A percentile compares a stretch with the other conserved stretches of the same genome.
These are phyloP conservation scores for Zootoca vivipara DNA, from an alignment of 2,113 vertebrate genomes.

Conservation along the genomic window DNA sequence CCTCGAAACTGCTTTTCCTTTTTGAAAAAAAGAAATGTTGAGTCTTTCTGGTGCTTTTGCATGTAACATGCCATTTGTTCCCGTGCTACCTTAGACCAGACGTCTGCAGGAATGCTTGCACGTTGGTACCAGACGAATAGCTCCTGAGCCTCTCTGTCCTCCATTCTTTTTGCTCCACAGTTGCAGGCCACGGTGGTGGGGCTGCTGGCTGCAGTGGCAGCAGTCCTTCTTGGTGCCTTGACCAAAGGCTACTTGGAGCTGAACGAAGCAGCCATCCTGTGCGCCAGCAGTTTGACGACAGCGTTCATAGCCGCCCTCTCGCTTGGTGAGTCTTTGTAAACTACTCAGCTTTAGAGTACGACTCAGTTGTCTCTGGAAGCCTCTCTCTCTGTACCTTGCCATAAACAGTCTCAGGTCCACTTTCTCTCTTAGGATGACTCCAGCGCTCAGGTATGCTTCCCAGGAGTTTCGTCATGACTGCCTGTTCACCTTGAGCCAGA, in stretches of 20 bases:
- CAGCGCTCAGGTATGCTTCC: background rate
- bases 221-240: slow-evolving; percentile 84
- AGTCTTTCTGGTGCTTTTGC: background rate
- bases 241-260: slow-evolving; percentile 84
- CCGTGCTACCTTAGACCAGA: background rate
- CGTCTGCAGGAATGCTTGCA: background rate
- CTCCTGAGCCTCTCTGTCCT: slow-evolving; percentile 21
- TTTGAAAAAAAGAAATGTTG: background rate
- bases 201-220: slow-evolving; percentile 90
- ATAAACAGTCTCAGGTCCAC: background rate
- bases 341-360: background rate
- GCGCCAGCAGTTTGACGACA: slow-evolving; percentile 90
- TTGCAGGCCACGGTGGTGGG: slow-evolving; percentile 95
- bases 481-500: too few relatives aligned
- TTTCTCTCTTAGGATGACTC: too few relatives aligned
- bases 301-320: slow-evolving; percentile 91
- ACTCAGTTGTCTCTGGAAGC: background rate
- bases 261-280: slow-evolving; percentile 85
- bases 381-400: background rate
- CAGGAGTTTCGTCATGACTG: background rate
- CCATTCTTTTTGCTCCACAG: slow-evolving; percentile 69
- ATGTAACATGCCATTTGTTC: background rate
- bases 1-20: background rate
- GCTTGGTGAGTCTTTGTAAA: slow-evolving; percentile 79
- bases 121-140: background rate